phyloP scores from a whole-genome alignment of 1,140 invertebrate genomes.

The Drosophila parvula region DNA sequence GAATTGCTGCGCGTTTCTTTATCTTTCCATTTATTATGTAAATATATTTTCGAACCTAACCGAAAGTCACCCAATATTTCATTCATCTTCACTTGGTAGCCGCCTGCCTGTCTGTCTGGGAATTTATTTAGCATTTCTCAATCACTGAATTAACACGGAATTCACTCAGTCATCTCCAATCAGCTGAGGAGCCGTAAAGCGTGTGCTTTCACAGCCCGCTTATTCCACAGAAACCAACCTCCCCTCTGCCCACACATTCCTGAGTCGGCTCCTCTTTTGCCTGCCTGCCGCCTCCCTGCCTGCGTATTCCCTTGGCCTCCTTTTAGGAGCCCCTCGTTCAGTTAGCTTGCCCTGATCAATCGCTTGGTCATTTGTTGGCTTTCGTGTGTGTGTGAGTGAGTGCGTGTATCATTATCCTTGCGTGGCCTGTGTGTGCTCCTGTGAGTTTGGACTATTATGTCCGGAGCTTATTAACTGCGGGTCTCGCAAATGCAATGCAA shows the following conservation, averaged over 20 bases:
- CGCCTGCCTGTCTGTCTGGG: not conserved
- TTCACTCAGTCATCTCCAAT: constrained; percentile 27
- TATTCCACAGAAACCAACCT: no score
- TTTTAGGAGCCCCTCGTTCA: not conserved
- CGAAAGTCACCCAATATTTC: not conserved
- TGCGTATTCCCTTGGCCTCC: not conserved
- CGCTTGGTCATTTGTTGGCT: constrained; percentile 63
- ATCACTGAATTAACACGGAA: constrained; percentile 21
- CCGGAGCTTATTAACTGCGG: constrained; percentile 64
- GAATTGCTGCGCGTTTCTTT: no score
- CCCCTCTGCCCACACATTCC: no score
- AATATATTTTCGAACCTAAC: not conserved
- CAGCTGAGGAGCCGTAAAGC: constrained; percentile 1
- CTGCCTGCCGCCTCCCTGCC: not conserved
- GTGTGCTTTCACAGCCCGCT: no score
- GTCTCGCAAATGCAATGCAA: constrained; percentile 63
- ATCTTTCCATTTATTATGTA: not conserved
- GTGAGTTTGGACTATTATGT: constrained; percentile 42
- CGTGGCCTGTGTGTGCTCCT: constrained; percentile 4
- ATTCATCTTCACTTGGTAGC: not conserved
- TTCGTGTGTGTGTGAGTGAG: constrained; percentile 8
- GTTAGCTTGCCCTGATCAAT: constrained; percentile 47
- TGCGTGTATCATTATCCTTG: constrained; percentile 8
- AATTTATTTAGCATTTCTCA: constrained; percentile 4
- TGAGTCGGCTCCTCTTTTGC: not conserved